phyloP scores from a whole-genome alignment of 2,113 vertebrate species.

The Castor canadensis region DNA sequence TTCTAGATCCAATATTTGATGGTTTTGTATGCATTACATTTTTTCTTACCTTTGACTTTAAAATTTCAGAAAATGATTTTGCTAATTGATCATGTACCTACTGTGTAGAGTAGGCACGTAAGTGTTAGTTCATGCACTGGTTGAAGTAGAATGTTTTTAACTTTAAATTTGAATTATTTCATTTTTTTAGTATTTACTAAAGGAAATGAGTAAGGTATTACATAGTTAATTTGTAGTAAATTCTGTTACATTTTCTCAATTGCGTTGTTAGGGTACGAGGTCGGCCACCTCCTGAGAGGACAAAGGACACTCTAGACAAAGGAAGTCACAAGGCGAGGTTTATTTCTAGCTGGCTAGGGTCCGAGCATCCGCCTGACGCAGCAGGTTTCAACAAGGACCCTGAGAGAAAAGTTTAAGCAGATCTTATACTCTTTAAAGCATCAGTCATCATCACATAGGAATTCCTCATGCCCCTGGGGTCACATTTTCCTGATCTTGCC shows the following conservation, averaged over 20 bases:
- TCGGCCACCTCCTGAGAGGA: no score
- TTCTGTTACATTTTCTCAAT: not conserved
- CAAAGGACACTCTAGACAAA: no score
- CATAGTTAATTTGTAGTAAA: constrained; percentile 40
- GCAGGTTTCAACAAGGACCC: no score
- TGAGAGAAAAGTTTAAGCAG: no score
- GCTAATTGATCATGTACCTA: not conserved
- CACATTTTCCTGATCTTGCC: no score
- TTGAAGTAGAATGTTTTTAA: constrained; percentile 36
- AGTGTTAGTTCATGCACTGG: not conserved
- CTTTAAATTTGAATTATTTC: constrained; percentile 14
- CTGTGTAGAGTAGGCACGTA: not conserved
- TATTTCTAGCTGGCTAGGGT: no score
- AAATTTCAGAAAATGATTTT: constrained; percentile 11
- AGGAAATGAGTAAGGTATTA: not conserved
- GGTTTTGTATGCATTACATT: not conserved
- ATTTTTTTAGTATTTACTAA: not conserved
- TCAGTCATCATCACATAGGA: no score
- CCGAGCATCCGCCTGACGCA: no score
- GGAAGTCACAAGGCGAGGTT: no score
- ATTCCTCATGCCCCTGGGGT: no score
- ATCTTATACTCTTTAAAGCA: no score
- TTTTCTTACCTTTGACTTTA: not conserved
- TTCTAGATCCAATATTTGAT: not conserved
- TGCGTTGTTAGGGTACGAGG: no score